These are phyloP conservation scores for Sinhomidia bicolor DNA, from an alignment of 2,888 invertebrate species.

Conservation along the genomic window DNA sequence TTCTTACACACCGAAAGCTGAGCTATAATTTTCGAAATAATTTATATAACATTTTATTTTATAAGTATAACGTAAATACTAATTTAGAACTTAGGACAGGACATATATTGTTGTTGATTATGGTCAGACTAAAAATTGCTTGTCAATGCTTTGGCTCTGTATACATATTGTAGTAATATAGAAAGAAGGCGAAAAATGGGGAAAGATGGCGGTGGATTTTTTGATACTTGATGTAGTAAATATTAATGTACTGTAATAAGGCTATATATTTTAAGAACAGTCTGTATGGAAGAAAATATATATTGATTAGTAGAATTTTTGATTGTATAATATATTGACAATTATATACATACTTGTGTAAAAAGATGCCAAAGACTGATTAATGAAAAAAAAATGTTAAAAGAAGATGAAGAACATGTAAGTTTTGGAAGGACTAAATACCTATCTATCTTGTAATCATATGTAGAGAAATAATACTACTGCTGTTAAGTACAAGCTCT, in stretches of 20 bases:
- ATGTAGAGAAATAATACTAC: constrained; percentile 25
- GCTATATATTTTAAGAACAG: no score
- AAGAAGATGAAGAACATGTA: constrained; percentile 32
- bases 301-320: constrained; percentile 62
- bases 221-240: constrained; percentile 53
- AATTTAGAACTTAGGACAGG: not conserved
- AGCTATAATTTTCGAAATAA: constrained; percentile 22
- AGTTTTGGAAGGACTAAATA: constrained; percentile 53
- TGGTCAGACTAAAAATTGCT: no score
- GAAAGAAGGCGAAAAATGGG: not conserved
- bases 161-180: constrained; percentile 11
- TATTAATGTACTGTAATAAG: not conserved
- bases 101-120: no score
- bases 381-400: constrained; percentile 57
- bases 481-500: constrained; percentile 53
- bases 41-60: not conserved
- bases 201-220: constrained; percentile 43
- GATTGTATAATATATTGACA: constrained; percentile 44
- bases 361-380: constrained; percentile 75
- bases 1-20: constrained; percentile 31
- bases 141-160: not conserved
- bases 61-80: not conserved
- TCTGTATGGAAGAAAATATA: constrained; percentile 41
- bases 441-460: constrained; percentile 9
- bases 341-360: constrained; percentile 67